Evolutionary conservation across 2,113 vertebrate species (phyloP).

Genomic region (Macheiramphus alcinus): DNA sequence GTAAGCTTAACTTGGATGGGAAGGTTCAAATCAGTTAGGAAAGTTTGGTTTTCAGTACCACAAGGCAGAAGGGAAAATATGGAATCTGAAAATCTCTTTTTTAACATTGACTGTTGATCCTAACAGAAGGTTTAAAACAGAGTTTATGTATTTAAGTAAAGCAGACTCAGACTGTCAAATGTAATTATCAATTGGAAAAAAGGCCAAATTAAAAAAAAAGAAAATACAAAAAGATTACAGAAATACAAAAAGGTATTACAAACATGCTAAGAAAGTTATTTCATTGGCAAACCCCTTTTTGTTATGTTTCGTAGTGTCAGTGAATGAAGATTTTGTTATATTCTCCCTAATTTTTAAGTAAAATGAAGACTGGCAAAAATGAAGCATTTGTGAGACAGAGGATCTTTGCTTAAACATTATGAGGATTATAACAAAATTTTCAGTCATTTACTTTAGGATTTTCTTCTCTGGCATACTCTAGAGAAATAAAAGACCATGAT

Average conservation of each 20-base stretch:
- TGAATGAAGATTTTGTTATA: background rate
- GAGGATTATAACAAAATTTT: background rate
- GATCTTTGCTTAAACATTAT: background rate
- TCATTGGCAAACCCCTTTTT: background rate
- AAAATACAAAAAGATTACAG: background rate
- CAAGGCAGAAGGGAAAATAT: background rate
- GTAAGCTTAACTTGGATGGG: background rate
- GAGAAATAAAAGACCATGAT: background rate
- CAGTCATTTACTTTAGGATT: background rate
- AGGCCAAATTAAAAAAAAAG: background rate
- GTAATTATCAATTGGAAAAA: background rate
- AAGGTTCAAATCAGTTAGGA: background rate
- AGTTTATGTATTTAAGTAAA: background rate
- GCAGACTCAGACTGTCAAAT: background rate
- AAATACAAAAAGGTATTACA: background rate
- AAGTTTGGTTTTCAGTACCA: background rate
- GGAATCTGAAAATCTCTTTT: background rate
- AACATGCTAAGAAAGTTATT: background rate
- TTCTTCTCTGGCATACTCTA: background rate
- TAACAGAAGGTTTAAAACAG: background rate
- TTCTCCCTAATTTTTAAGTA: background rate
- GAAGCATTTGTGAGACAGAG: background rate
- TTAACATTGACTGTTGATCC: background rate
- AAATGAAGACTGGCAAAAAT: background rate
- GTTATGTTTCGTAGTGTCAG: background rate